phyloP scores from a whole-genome alignment of 2,888 invertebrate species.

The Macropis europaea region DNA sequence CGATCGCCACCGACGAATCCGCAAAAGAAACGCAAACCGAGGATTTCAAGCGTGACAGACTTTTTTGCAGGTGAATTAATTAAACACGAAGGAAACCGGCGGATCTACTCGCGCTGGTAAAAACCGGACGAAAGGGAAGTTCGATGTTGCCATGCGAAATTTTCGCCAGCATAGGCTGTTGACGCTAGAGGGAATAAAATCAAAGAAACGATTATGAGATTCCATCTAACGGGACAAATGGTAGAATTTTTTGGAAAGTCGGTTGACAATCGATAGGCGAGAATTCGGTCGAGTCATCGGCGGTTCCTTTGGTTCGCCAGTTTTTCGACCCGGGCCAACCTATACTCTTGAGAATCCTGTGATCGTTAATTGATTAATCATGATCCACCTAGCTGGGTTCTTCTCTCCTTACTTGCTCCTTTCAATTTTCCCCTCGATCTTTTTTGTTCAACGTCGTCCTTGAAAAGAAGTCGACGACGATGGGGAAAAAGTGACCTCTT shows the following conservation, averaged over 20 bases:
- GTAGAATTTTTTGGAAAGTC: constrained; percentile 60
- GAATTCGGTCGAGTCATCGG: constrained; percentile 71
- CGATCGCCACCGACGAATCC: background rate
- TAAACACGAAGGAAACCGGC: constrained; percentile 28
- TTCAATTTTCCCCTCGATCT: constrained; percentile 13
- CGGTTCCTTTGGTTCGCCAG: constrained; percentile 71
- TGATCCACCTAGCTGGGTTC: constrained; percentile 61
- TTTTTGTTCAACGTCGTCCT: background rate
- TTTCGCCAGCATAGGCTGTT: constrained; percentile 59
- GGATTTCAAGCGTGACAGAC: constrained; percentile 15
- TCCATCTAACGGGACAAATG: constrained; percentile 19
- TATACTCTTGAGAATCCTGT: constrained; percentile 71
- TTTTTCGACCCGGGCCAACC: constrained; percentile 62
- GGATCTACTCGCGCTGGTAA: background rate
- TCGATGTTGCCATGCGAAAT: constrained; percentile 41
- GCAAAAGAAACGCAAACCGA: constrained; percentile 27
- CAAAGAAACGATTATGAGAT: background rate
- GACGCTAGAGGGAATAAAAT: constrained; percentile 50
- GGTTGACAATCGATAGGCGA: constrained; percentile 51
- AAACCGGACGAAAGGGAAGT: background rate
- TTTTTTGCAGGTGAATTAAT: constrained; percentile 26
- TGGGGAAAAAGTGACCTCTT: constrained; percentile 20
- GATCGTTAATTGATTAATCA: constrained; percentile 79
- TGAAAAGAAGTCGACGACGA: constrained; percentile 12
- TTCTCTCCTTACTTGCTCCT: constrained; percentile 17